Evolutionary conservation across 2,113 vertebrate species (phyloP), one percentile per base, ranked within the genome.

Genomic region (Bos indicus): DNA sequence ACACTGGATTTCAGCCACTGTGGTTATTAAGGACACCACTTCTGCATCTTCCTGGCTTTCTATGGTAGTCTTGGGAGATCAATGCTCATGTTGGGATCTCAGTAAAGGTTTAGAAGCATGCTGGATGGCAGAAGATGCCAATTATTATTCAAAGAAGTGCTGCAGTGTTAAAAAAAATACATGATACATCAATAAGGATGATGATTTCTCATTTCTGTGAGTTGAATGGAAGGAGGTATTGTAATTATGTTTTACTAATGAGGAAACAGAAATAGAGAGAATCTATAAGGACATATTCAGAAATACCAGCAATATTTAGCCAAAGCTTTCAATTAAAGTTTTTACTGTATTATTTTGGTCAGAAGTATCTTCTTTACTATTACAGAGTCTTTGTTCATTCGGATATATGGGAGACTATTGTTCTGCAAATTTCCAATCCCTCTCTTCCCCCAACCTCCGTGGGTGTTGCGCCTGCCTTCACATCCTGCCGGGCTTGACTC

Each of bases 301-400:
- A 52, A 8, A 36, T 19, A 26, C 5, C 43, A 54, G 40, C 6
- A 36, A 43, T 59, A 81, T 59, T 86, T 36, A 89, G 46, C 64
- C 16, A 56, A 60, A 15, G 52, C 16, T 93, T 93, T 90, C 30
- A 23, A n/a, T 67, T n/a, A 77, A 46, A 83, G 28, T 46, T 43
- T 43, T 92, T 30, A 26, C 30, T 13, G 12, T 14, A 48, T 83
- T 59, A 51, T 84, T 46, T n/a, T 86, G 52, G 43, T 81, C 67
- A 90, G 23, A 67, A 46, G 43, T 54, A 59, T 90, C 21, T 89
- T 89, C 57, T 84, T 40, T 78, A 78, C 46, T 78, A 52, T n/a
- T 71, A 48, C 5, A 59, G 67, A 91, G 46, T 92, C 28, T 64
- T 86, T 83, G 33, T 19, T 91, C 28, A 64, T 88, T 21, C 25